A percentile compares a stretch with the other conserved stretches of the same genome.
These are phyloP conservation scores for Corbicula japonica DNA, from an alignment of 2,888 invertebrate genomes.

Conservation along the genomic window DNA sequence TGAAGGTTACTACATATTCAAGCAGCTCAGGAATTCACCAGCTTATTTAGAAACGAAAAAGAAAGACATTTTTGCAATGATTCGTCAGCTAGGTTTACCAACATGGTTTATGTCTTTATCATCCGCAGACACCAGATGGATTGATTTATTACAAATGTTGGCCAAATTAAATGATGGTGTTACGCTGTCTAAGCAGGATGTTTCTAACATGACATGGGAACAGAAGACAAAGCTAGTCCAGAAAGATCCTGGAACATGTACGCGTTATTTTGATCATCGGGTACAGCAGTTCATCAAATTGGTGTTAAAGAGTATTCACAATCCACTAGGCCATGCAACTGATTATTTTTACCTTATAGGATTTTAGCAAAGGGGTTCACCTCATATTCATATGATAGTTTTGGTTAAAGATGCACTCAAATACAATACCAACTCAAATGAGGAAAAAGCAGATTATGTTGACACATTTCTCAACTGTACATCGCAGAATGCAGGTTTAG, in stretches of 20 bases:
- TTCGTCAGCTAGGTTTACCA: conserved; percentile 52
- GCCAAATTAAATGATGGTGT: conserved; percentile 1
- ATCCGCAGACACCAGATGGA: conserved; percentile 57
- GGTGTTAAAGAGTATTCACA: conserved; percentile 18
- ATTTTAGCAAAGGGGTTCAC: conserved; percentile 44
- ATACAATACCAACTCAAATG: conserved; percentile 15
- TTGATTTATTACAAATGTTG: conserved; percentile 23
- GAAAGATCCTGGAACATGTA: conserved; percentile 45
- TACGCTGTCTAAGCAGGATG: not conserved
- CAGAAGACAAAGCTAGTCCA: conserved; percentile 43
- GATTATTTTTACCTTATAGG: conserved; percentile 33
- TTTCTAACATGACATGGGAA: conserved; percentile 42
- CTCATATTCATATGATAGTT: conserved; percentile 37
- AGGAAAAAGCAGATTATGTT: conserved; percentile 34
- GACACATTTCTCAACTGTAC: conserved; percentile 22
- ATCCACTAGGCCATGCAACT: conserved; percentile 28
- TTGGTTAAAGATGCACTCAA: conserved; percentile 39
- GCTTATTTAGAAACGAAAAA: conserved; percentile 50
- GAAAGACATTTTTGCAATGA: conserved; percentile 54
- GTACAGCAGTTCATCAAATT: conserved; percentile 34
- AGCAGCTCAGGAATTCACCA: conserved; percentile 44
- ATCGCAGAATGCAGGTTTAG: conserved; percentile 6
- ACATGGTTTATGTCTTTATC: conserved; percentile 55
- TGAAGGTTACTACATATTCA: conserved; percentile 50
- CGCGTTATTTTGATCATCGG: conserved; percentile 47